A percentile compares a stretch with the other conserved stretches of the same genome.
Conservation (phyloP, 2,797 vertebrate species). For the Pangasius macronema region DNA sequence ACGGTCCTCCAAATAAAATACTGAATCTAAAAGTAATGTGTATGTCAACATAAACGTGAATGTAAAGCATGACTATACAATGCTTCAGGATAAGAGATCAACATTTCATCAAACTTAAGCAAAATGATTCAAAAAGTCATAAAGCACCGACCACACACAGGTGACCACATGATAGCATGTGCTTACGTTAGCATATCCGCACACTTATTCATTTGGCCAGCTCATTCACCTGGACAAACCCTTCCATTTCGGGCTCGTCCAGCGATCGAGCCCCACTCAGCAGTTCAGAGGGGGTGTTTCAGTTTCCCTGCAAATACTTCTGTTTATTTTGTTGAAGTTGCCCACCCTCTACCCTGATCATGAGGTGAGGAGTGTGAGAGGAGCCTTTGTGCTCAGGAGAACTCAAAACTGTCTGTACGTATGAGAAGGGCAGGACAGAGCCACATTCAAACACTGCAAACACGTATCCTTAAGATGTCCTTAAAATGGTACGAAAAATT, state of each 20-base stretch:
- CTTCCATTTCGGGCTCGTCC: constrained; percentile 57
- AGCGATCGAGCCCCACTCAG: constrained; percentile 57
- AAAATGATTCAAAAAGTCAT: not conserved
- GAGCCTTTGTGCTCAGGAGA: constrained; percentile 70
- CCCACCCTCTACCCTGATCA: constrained; percentile 37
- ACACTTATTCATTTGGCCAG: constrained; percentile 35
- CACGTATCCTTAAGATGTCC: constrained; percentile 15
- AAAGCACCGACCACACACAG: constrained; percentile 41
- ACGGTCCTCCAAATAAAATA: not conserved
- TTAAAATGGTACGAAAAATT: not conserved
- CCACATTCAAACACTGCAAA: constrained; percentile 43
- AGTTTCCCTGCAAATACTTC: constrained; percentile 57
- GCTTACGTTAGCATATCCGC: constrained; percentile 34
- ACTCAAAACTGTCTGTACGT: constrained; percentile 63
- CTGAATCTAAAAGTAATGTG: not conserved
- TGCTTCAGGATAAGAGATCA: not conserved
- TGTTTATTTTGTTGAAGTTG: constrained; percentile 62
- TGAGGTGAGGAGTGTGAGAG: constrained; percentile 67
- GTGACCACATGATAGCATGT: constrained; percentile 24
- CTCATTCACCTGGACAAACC: constrained; percentile 28
- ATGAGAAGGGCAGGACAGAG: constrained; percentile 13
- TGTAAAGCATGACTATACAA: not conserved
- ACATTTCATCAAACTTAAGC: not conserved
- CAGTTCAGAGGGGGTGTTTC: constrained; percentile 61
- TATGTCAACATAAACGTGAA: not conserved